Evolutionary conservation across 64 coral and sea anemone species (phyloP).

Genomic region (Porites australiensis): DNA sequence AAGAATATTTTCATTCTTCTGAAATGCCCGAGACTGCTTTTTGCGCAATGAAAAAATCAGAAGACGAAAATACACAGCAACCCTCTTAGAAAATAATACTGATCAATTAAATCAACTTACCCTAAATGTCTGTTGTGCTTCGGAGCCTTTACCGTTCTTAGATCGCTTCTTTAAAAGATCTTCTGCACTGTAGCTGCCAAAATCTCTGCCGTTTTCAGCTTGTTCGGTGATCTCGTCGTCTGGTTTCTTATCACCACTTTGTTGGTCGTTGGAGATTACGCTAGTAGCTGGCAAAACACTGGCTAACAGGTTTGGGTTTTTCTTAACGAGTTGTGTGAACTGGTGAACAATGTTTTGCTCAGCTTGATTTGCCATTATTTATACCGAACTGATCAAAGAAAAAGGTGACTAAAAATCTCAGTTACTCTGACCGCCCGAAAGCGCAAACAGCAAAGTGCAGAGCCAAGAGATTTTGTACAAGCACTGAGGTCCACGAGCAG

Average conservation of each 20-base stretch:
- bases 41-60: too few relatives aligned
- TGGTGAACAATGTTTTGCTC: background rate
- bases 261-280: background rate
- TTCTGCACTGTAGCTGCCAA: background rate
- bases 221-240: background rate
- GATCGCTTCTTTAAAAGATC: background rate
- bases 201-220: background rate
- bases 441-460: too few relatives aligned
- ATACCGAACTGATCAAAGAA: background rate
- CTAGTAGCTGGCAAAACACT: constrained; percentile 1
- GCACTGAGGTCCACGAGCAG: constrained; percentile 36
- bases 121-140: constrained; percentile 27
- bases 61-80: background rate
- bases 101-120: background rate
- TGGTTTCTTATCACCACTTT: background rate
- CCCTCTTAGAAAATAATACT: background rate
- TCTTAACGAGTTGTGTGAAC: background rate
- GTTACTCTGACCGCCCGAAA: background rate
- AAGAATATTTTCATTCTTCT: too few relatives aligned
- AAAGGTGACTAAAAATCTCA: background rate
- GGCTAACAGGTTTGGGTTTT: background rate
- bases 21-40: too few relatives aligned
- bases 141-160: background rate
- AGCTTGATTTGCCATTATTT: background rate
- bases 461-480: background rate